Percentiles rank a stretch among this genome's conserved stretches.
phyloP scores from a whole-genome alignment of 37 sponge, comb jelly and placozoan genomes.

The Haliclona indistincta region DNA sequence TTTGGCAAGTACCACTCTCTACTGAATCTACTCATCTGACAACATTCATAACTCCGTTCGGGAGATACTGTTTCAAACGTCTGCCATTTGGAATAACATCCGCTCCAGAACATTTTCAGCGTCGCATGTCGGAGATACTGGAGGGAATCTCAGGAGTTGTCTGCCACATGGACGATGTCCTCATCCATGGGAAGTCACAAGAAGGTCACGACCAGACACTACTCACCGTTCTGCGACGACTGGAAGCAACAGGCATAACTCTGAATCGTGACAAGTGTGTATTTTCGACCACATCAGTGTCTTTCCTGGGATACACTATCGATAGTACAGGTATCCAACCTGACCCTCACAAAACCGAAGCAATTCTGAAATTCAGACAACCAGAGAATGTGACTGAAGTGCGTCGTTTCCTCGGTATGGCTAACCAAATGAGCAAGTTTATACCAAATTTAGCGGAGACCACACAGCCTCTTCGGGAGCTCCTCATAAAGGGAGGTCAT shows the following conservation, averaged over 20 bases:
- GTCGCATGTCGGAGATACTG: slow-evolving; percentile 18
- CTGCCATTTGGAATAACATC: slow-evolving; percentile 36
- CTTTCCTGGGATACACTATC: slow-evolving; percentile 38
- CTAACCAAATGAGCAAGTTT: no score
- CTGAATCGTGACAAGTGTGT: slow-evolving; percentile 17
- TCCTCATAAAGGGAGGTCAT: slow-evolving; percentile 8
- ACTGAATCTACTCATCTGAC: slow-evolving; percentile 6
- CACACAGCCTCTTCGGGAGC: slow-evolving; percentile 12
- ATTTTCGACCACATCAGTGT: not conserved
- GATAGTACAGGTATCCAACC: slow-evolving; percentile 15
- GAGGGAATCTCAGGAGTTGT: not conserved
- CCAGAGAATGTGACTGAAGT: slow-evolving; percentile 27
- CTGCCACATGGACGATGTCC: slow-evolving; percentile 20
- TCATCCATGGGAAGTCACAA: slow-evolving; percentile 8
- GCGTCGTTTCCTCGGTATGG: slow-evolving; percentile 35
- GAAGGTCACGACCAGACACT: slow-evolving; percentile 6
- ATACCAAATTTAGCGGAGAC: slow-evolving; percentile 12
- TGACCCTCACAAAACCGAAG: slow-evolving; percentile 7
- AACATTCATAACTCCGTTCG: no score
- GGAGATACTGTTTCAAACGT: slow-evolving; percentile 25
- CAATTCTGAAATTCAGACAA: not conserved
- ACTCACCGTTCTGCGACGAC: not conserved
- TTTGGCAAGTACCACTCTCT: slow-evolving; percentile 28
- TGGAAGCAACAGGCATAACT: slow-evolving; percentile 8
- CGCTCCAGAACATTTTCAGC: slow-evolving; percentile 32